Base-by-base conservation (phyloP, 2,113 vertebrate genomes). In the Saguinus imperator region DNA sequence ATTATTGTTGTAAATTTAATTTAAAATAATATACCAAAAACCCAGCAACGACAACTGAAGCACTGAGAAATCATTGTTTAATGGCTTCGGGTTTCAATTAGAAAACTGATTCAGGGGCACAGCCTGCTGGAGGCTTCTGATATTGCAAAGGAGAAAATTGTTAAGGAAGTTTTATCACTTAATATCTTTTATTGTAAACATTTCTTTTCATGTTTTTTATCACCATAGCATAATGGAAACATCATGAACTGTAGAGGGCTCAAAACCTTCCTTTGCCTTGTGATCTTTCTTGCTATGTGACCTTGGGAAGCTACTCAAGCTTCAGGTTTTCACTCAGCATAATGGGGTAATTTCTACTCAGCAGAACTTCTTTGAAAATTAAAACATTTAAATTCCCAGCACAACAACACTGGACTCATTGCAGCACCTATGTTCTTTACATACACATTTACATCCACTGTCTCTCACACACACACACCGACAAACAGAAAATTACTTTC, bases 81-180 rank as follows among this genome's bases (percentile, higher is more conserved):
- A 72, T 45, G 40, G 25, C 20, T 84, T 87, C 29, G 57, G 1
- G 43, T 61, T 48, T 50, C 25, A 48, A 20, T 29, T 57, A 79
- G 96, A 96, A 98, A 98, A 84, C 64, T 96, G 97, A 92, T 98
- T 95, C 9, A 8, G 93, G 92, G 55, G 97, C 98, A 94, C 98
- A 98, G 96, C 98, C 98, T 98, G 96, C 98, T 98, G 98, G 98
- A 77, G 87, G 52, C 25, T 37, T 92, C 87, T 83, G 93, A 97
- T 90, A 98, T 66, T 98, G 97, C 98, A 98, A 94, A 93, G 91
- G 52, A 50, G 90, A 96, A 83, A 58, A 43, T 1, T 75, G 58
- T 66, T 76, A 73, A 88, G 21, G n/a, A 89, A 77, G 21, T 66
- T 82, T 81, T 52, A 72, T 52, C 18, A 48, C 37, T 86, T 88